phyloP scores from a whole-genome alignment of 2,113 vertebrate genomes.

The Stigmatopora nigra region DNA sequence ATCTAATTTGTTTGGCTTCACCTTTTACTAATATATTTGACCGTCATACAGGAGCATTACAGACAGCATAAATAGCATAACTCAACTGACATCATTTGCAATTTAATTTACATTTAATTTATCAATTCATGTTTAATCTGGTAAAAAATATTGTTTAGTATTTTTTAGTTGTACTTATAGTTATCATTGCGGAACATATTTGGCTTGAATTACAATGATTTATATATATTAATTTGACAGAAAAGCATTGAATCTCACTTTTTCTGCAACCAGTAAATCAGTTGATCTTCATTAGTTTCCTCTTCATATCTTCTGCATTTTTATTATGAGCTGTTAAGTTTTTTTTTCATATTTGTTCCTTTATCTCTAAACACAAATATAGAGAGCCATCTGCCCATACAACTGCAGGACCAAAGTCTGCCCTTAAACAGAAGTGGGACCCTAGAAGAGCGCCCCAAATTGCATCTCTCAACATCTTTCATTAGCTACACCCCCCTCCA shows the following conservation, averaged over 20 bases:
- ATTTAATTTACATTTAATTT: not conserved
- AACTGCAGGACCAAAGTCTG: constrained; percentile 68
- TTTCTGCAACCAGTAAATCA: not conserved
- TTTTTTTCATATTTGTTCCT: not conserved
- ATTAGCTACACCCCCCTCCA: constrained; percentile 77
- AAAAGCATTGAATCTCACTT: not conserved
- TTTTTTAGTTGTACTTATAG: not conserved
- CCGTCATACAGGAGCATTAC: constrained; percentile 51
- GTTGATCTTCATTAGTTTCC: not conserved
- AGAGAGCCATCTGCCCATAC: constrained; percentile 16
- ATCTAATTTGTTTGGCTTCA: constrained; percentile 69
- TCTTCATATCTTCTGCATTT: constrained; percentile 61
- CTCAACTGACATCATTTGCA: constrained; percentile 33
- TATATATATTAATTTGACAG: not conserved
- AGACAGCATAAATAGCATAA: constrained; percentile 42
- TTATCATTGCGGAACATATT: not conserved
- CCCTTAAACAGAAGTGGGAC: constrained; percentile 75
- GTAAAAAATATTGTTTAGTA: constrained; percentile 12
- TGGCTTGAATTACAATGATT: no score
- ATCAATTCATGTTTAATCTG: not conserved
- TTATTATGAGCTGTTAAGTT: constrained; percentile 16
- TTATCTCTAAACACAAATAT: constrained; percentile 26
- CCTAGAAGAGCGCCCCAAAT: constrained; percentile 79
- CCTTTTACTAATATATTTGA: constrained; percentile 55
- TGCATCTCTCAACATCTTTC: constrained; percentile 86